A percentile compares a stretch with the other conserved stretches of the same genome.
Evolutionary conservation across 2,888 invertebrate genomes (phyloP).

Genomic region (Spilosoma lubricipeda): DNA sequence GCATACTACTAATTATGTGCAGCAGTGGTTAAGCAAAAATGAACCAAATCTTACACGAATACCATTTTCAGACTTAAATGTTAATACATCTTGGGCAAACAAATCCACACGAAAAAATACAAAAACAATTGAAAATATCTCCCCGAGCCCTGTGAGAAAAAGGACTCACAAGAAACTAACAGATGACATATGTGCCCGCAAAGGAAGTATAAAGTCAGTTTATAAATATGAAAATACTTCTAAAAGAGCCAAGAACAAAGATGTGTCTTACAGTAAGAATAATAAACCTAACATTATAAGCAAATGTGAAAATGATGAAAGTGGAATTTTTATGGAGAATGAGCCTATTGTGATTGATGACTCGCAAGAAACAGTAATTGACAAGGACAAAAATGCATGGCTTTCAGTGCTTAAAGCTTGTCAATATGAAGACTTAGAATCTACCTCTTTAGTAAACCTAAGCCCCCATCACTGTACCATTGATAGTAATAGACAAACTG

Average conservation of each 20-base stretch:
- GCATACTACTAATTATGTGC: constrained; percentile 64
- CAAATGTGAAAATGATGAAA: constrained; percentile 62
- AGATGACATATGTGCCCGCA: constrained; percentile 15
- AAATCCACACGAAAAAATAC: constrained; percentile 19
- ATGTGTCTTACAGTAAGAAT: neutral
- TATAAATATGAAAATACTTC: constrained; percentile 2
- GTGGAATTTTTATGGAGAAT: constrained; percentile 71
- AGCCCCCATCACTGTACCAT: constrained; percentile 20
- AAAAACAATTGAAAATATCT: constrained; percentile 26
- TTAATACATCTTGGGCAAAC: constrained; percentile 54
- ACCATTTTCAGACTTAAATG: constrained; percentile 72
- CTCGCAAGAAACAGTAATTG: constrained; percentile 59
- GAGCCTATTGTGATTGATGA: constrained; percentile 69
- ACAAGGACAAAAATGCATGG: constrained; percentile 75
- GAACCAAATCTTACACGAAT: constrained; percentile 58
- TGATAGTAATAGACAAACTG: constrained; percentile 14
- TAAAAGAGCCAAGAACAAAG: constrained; percentile 33
- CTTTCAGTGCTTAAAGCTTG: constrained; percentile 68
- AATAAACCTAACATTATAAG: constrained; percentile 18
- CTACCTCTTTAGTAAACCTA: constrained; percentile 37
- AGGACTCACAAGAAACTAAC: constrained; percentile 48
- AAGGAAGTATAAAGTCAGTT: constrained; percentile 5
- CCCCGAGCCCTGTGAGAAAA: constrained; percentile 38
- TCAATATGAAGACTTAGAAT: constrained; percentile 43
- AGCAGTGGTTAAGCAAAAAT: constrained; percentile 72